Evolutionary conservation across 2,888 invertebrate genomes (phyloP).

Genomic region (Apoda limacodes): DNA sequence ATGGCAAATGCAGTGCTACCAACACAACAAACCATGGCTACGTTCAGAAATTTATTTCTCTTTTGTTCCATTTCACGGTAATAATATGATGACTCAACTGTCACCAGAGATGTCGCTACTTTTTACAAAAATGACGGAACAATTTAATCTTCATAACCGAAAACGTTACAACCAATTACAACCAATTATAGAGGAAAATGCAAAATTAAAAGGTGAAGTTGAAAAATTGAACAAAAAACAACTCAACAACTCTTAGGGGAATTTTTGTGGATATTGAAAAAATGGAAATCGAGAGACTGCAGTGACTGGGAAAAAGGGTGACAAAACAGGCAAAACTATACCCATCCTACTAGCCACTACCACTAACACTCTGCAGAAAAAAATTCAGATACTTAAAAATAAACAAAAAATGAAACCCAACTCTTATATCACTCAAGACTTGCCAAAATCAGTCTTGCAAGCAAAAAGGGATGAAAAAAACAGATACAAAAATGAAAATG

Average conservation of each 20-base stretch:
- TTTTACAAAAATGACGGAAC: constrained; percentile 13
- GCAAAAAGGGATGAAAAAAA: constrained; percentile 1
- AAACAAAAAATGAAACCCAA: constrained; percentile 4
- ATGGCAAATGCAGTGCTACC: too few relatives aligned
- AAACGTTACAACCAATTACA: constrained; percentile 14
- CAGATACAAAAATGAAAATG: not conserved
- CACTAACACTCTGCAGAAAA: constrained; percentile 5
- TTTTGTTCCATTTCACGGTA: too few relatives aligned
- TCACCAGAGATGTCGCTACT: constrained; percentile 12
- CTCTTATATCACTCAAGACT: constrained; percentile 3
- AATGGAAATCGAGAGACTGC: too few relatives aligned
- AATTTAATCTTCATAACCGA: constrained; percentile 15
- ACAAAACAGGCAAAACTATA: constrained; percentile 3
- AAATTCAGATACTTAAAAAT: constrained; percentile 3
- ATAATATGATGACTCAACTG: constrained; percentile 5
- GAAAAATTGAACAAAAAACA: constrained; percentile 8
- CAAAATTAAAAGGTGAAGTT: constrained; percentile 13
- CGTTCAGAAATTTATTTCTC: too few relatives aligned
- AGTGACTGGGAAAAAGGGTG: constrained; percentile 3
- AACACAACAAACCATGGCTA: too few relatives aligned
- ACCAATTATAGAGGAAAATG: constrained; percentile 12
- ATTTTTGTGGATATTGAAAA: too few relatives aligned
- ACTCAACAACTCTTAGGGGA: too few relatives aligned
- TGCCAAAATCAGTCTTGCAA: constrained; percentile 1
- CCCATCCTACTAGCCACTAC: constrained; percentile 6